These are phyloP conservation scores for Maniola jurtina DNA, from an alignment of 1,140 invertebrate genomes.

Conservation along the genomic window DNA sequence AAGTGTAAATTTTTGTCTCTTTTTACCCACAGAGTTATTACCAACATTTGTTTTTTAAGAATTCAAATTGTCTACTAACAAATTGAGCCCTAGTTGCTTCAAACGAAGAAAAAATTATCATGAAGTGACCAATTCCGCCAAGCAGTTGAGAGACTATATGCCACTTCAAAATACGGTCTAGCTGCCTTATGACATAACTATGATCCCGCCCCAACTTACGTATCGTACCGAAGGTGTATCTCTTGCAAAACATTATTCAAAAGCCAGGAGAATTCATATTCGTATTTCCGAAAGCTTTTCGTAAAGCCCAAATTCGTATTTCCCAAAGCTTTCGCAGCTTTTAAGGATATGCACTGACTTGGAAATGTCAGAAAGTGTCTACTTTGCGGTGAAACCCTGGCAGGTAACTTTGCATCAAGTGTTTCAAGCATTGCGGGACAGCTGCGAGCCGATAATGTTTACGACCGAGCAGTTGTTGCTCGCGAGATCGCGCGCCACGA, in stretches of 20 bases:
- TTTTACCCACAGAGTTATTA: too few relatives aligned
- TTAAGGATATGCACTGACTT: slow-evolving; percentile 94
- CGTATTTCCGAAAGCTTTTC: too few relatives aligned
- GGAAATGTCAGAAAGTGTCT: slow-evolving; percentile 94
- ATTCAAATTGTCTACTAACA: too few relatives aligned
- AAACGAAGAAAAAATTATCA: too few relatives aligned
- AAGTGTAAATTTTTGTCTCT: too few relatives aligned
- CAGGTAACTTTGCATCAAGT: slow-evolving; percentile 86
- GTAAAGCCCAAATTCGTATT: too few relatives aligned
- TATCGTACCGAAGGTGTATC: slow-evolving; percentile 89
- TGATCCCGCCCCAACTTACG: slow-evolving; percentile 93
- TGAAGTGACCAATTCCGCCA: slow-evolving; percentile 85
- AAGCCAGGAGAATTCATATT: slow-evolving; percentile 93
- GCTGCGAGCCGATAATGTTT: slow-evolving; percentile 94
- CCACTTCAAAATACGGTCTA: slow-evolving; percentile 91
- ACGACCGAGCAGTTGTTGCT: too few relatives aligned
- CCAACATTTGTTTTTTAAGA: too few relatives aligned
- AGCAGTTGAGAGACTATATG: slow-evolving; percentile 88
- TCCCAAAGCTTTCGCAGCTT: slow-evolving; percentile 93
- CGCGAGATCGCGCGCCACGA: too few relatives aligned
- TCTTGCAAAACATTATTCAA: slow-evolving; percentile 89
- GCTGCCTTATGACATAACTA: slow-evolving; percentile 95
- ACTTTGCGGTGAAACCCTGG: slow-evolving; percentile 93
- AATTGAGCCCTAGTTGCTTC: too few relatives aligned
- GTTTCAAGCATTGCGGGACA: slow-evolving; percentile 89